Evolutionary conservation across 2,113 vertebrate genomes (phyloP).

Genomic region (Lophura nycthemera): DNA sequence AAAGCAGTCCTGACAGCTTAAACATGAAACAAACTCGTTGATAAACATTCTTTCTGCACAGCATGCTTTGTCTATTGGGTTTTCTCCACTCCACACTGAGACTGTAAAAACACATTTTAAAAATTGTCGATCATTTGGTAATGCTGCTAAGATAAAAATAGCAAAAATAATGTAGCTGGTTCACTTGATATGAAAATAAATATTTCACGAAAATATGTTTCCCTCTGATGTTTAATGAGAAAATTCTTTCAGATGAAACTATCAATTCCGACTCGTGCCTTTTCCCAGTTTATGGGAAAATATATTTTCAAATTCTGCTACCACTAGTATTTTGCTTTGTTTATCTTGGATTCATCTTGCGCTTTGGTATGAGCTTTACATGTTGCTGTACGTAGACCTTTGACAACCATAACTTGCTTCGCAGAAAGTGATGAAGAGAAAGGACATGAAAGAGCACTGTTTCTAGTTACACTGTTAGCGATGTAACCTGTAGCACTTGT

Average conservation of each 20-base stretch:
- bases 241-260: not conserved
- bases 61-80: not conserved
- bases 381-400: not conserved
- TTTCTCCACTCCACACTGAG: not conserved
- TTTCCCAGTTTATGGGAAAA: not conserved
- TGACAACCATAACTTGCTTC: not conserved
- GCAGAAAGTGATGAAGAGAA: not conserved
- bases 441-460: not conserved
- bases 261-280: not conserved
- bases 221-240: not conserved
- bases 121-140: not conserved
- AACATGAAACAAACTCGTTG: conserved; percentile 19
- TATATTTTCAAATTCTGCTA: not conserved
- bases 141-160: not conserved
- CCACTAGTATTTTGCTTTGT: not conserved
- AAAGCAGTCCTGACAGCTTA: conserved; percentile 15
- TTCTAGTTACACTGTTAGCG: not conserved
- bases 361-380: rapidly evolving
- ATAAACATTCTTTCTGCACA: not conserved
- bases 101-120: conserved; percentile 9
- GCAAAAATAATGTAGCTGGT: not conserved
- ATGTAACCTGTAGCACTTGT: not conserved
- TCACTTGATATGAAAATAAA: not conserved
- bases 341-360: not conserved
- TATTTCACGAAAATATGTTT: not conserved